Conservation (phyloP, 1,140 invertebrate genomes). For the Aethina tumida region DNA sequence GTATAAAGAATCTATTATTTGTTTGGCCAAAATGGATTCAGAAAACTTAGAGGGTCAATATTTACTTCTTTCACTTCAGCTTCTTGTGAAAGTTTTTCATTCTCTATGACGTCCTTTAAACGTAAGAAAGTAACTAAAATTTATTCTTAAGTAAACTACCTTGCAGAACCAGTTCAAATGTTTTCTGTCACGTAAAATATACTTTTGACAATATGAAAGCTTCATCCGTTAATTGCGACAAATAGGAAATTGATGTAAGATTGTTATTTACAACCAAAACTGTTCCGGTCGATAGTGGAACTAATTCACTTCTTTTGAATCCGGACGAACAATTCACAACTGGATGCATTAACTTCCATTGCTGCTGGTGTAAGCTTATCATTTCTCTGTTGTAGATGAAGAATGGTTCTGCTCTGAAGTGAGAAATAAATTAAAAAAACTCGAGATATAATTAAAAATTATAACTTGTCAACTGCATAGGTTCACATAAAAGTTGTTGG, state of each 20-base stretch:
- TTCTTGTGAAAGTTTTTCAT: conserved; percentile 3
- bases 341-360: conserved; percentile 50
- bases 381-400: conserved; percentile 49
- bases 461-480: no score
- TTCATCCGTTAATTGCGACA: conserved; percentile 31
- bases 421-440: conserved; percentile 46
- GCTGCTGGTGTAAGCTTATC: conserved; percentile 50
- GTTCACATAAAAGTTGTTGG: no score
- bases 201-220: conserved; percentile 45
- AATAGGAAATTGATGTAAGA: conserved; percentile 30
- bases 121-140: no score
- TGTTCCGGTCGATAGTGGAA: conserved; percentile 46
- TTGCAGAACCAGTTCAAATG: conserved; percentile 40
- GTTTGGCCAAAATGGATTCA: conserved; percentile 48
- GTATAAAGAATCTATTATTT: conserved; percentile 38
- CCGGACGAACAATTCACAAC: conserved; percentile 62
- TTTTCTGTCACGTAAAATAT: conserved; percentile 51
- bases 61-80: conserved; percentile 33
- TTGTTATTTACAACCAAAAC: conserved; percentile 40
- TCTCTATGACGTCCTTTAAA: conserved; percentile 15
- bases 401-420: conserved; percentile 43
- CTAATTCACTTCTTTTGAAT: conserved; percentile 55
- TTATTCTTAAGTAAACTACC: no score
- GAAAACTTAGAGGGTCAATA: conserved; percentile 42
- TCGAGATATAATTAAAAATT: no score